A percentile compares a stretch with the other conserved stretches of the same genome.
Evolutionary conservation across 2,888 invertebrate species (phyloP).

Genomic region (Myopa tessellatipennis): DNA sequence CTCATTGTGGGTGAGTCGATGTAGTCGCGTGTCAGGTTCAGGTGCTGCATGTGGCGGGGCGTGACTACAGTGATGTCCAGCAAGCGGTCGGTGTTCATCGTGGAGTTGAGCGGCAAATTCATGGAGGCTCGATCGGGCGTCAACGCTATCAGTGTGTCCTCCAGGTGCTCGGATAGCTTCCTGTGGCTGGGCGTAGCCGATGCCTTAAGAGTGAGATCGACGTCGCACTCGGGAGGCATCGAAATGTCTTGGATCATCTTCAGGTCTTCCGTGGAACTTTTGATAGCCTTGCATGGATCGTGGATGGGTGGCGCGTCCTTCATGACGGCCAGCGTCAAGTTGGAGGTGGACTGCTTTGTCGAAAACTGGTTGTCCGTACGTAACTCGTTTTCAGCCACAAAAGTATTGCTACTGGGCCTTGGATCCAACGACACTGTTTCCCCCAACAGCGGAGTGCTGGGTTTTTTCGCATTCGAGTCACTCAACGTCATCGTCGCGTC

Average conservation of each 20-base stretch:
- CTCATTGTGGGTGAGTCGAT: conserved; percentile 49
- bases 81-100: conserved; percentile 61
- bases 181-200: not conserved
- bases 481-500: not conserved
- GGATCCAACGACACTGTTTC: not conserved
- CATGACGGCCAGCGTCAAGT: conserved; percentile 12
- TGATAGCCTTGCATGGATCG: not conserved
- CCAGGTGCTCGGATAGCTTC: conserved; percentile 48
- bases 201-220: conserved; percentile 39
- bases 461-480: not conserved
- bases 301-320: conserved; percentile 14
- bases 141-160: conserved; percentile 55
- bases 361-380: not conserved
- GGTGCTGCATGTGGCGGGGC: conserved; percentile 55
- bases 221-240: conserved; percentile 57
- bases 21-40: conserved; percentile 62
- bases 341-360: conserved; percentile 33
- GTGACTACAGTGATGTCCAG: conserved; percentile 59
- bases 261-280: conserved; percentile 56
- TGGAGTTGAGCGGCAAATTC: conserved; percentile 64
- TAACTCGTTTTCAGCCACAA: not conserved
- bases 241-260: conserved; percentile 59
- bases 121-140: conserved; percentile 59
- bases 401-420: not conserved
- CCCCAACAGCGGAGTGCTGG: not conserved